Base-by-base conservation (phyloP, 2,888 invertebrate genomes). In the Cyclophora albipunctata region DNA sequence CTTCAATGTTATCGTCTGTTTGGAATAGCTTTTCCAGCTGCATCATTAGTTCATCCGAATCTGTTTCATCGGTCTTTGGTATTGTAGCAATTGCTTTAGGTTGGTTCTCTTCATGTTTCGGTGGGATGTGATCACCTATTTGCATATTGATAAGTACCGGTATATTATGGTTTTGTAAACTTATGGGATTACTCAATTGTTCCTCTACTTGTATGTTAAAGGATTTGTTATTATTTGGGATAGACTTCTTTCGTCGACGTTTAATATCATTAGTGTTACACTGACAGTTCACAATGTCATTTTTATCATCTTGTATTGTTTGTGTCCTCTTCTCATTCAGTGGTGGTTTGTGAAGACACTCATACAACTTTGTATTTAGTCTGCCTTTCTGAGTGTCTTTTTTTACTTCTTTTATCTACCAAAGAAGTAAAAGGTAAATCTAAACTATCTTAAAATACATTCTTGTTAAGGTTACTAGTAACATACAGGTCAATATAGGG, bases 21-120 rank as follows among this genome's bases (percentile, higher is more conserved):
- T 84, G 75, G 63, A 89, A 89, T n/a, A 89, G 62, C 62, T 84
- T 82, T 60, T 88, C 86, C 58, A 89, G 63, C 57, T 87, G 84
- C 58, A 73, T 70, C 72, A 81, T 78, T 45, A 89, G 59, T 47
- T 86, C 78, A 61, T 83, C 82, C 33, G 81, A 71, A 45, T 78
- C 76, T 57, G 73, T 40, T 71, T 66, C 7, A 63, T 55, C 52
- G 61, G 62, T 51, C 7, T 52, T 56, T n/a, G 57, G 51, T 48
- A 60, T 60, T 42, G 59, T 57, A 48, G 64, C 1, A 5, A 33
- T 43, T 4, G 55, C 43, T 43, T 43, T 59, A 47, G 50, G 40
- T 49, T 59, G 53, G 42, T 50, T 50, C 20, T 56, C 40, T 40
- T 37, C 41, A 45, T 57, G 45, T 50, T 57, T 49, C 46, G 57